These are phyloP conservation scores for Dicaeum eximium DNA, from an alignment of 2,113 vertebrate species.

Conservation along the genomic window DNA sequence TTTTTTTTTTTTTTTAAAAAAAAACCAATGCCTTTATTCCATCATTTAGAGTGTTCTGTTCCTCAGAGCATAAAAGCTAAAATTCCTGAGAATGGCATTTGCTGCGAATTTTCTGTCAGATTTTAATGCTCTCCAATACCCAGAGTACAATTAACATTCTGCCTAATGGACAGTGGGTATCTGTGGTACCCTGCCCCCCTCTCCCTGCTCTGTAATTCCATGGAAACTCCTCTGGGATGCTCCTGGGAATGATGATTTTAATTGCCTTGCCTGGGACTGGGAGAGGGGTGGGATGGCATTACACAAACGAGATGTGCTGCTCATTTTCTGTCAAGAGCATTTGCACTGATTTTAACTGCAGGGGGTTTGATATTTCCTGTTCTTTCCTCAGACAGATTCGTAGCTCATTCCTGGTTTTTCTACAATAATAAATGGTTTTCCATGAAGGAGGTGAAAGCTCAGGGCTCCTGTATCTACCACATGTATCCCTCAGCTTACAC, in stretches of 20 bases:
- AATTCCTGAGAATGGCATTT: constrained; percentile 52
- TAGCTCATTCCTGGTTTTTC: background rate
- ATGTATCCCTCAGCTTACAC: background rate
- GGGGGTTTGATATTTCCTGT: background rate
- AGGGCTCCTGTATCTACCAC: background rate
- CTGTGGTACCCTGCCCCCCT: background rate
- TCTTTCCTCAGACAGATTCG: background rate
- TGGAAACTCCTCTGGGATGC: constrained; percentile 10
- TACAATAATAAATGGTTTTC: background rate
- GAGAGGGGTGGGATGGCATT: background rate
- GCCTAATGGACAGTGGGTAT: constrained; percentile 55
- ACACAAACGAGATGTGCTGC: background rate
- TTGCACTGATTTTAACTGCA: background rate
- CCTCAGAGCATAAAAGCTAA: constrained; percentile 15
- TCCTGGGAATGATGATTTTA: constrained; percentile 16
- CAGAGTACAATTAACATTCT: constrained; percentile 47
- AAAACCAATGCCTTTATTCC: background rate
- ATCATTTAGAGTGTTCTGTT: background rate
- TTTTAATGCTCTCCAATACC: constrained; percentile 53
- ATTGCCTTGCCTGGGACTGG: constrained; percentile 32
- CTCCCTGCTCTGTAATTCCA: constrained; percentile 26
- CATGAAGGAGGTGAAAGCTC: background rate
- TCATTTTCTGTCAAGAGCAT: background rate
- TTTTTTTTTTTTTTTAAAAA: background rate
- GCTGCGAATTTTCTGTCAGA: constrained; percentile 25